These are phyloP conservation scores for Danio tinwini DNA, from an alignment of 2,797 vertebrate species.

Conservation along the genomic window DNA sequence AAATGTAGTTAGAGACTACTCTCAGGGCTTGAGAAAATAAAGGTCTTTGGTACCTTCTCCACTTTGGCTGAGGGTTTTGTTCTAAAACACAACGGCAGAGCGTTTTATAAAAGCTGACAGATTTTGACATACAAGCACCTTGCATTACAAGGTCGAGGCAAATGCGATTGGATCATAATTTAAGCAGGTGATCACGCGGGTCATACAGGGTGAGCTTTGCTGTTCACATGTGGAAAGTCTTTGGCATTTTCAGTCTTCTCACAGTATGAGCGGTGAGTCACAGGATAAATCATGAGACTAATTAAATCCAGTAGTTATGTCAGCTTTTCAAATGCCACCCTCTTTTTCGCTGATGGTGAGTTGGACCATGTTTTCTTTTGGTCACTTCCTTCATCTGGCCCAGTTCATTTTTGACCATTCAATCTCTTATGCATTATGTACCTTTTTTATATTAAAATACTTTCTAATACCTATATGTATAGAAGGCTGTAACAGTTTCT, in stretches of 20 bases:
- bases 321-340: not conserved
- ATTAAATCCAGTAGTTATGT: conserved; percentile 26
- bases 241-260: not conserved
- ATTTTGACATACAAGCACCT: conserved; percentile 34
- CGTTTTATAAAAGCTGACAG: conserved; percentile 24
- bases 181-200: conserved; percentile 25
- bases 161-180: conserved; percentile 13
- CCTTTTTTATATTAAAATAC: not conserved
- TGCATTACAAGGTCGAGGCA: conserved; percentile 1
- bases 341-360: not conserved
- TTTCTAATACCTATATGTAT: too few species aligned
- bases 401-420: not conserved
- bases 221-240: conserved; percentile 28
- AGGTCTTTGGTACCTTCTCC: not conserved
- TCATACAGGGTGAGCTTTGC: conserved; percentile 12
- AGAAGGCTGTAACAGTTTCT: not conserved
- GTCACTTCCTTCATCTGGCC: not conserved
- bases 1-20: conserved; percentile 41
- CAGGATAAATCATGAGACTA: conserved; percentile 24
- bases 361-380: not conserved
- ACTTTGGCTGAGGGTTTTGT: not conserved
- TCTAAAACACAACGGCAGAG: not conserved
- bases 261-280: conserved; percentile 33
- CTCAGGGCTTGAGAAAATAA: conserved; percentile 9
- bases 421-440: not conserved